A percentile compares a stretch with the other conserved stretches of the same genome.
Conservation (phyloP, 2,888 invertebrate species). For the Cephus runcator region DNA sequence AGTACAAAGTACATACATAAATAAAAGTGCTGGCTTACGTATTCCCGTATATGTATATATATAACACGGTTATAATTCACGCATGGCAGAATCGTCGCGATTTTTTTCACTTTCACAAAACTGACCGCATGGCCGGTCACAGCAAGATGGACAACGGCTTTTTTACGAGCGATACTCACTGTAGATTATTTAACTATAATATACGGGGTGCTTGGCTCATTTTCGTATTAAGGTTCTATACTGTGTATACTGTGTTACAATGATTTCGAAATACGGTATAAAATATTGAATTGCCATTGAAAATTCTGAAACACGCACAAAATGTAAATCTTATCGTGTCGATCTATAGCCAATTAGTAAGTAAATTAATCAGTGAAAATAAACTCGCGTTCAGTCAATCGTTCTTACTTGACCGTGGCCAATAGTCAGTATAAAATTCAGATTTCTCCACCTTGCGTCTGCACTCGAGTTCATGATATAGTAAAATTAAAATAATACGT, state of each 20-base stretch:
- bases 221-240: neutral
- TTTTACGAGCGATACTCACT: neutral
- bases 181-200: neutral
- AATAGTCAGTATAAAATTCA: neutral
- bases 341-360: neutral
- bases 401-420: neutral
- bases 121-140: slow-evolving; percentile 20
- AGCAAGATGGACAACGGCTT: slow-evolving; percentile 8
- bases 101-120: slow-evolving; percentile 60
- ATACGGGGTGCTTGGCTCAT: neutral
- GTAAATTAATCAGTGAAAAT: neutral
- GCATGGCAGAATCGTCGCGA: slow-evolving; percentile 57
- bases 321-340: neutral
- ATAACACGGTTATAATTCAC: slow-evolving; percentile 48
- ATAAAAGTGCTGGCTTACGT: slow-evolving; percentile 33
- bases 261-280: neutral
- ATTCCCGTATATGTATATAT: neutral
- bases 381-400: neutral
- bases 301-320: neutral
- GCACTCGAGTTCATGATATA: neutral
- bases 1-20: slow-evolving; percentile 39
- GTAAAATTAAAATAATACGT: neutral
- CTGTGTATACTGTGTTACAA: neutral
- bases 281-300: neutral
- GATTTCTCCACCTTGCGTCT: neutral